A percentile compares a stretch with the other conserved stretches of the same genome.
These are phyloP conservation scores for Leptodactylus fuscus DNA, from an alignment of 2,113 vertebrate genomes.

Conservation along the genomic window DNA sequence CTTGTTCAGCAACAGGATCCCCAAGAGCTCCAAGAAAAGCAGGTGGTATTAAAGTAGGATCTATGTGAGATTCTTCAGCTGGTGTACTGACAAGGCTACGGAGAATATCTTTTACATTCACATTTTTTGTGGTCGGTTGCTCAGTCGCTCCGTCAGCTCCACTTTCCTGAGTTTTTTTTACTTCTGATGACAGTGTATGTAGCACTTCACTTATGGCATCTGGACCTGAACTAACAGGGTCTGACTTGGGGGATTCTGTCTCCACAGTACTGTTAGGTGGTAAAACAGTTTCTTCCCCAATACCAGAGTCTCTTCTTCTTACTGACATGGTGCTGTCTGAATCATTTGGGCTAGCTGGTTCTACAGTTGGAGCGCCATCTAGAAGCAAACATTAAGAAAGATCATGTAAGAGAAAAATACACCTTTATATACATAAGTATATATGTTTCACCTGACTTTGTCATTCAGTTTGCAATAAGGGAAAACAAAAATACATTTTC, in stretches of 20 bases:
- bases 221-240: conserved; percentile 77
- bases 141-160: conserved; percentile 66
- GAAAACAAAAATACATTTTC: too few relatives aligned
- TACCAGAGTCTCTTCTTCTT: conserved; percentile 81
- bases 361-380: conserved; percentile 63
- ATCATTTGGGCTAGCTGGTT: conserved; percentile 64
- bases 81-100: conserved; percentile 89
- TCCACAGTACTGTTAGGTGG: conserved; percentile 63
- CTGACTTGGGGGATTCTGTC: conserved; percentile 56
- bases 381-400: conserved; percentile 45
- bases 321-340: conserved; percentile 72
- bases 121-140: conserved; percentile 83
- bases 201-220: conserved; percentile 92
- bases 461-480: background rate
- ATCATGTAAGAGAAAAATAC: too few relatives aligned
- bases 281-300: conserved; percentile 80
- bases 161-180: conserved; percentile 76
- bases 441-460: background rate
- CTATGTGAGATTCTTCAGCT: conserved; percentile 81
- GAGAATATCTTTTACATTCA: conserved; percentile 92
- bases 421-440: too few relatives aligned
- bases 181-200: conserved; percentile 89
- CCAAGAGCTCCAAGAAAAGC: conserved; percentile 82
- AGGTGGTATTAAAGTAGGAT: conserved; percentile 82
- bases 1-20: conserved; percentile 75